Evolutionary conservation across 1,140 invertebrate genomes (phyloP).

Genomic region (Oncopodura yosiiana): DNA sequence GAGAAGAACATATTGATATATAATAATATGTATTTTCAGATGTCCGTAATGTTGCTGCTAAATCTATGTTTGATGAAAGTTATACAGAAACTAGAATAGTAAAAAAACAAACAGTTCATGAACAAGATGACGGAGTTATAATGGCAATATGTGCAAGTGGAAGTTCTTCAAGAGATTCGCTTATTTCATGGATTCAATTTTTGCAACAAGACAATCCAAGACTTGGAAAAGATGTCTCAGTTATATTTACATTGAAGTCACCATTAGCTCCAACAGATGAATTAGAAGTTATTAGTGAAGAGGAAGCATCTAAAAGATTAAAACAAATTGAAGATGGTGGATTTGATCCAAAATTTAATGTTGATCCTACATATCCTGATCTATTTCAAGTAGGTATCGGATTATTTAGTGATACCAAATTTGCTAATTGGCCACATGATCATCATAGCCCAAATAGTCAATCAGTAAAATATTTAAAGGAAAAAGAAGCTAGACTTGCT

Average conservation of each 20-base stretch:
- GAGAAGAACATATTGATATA: too few relatives aligned
- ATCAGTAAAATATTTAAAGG: too few relatives aligned
- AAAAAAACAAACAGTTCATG: constrained; percentile 59
- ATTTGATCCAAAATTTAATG: too few relatives aligned
- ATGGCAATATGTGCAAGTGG: constrained; percentile 78
- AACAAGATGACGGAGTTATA: constrained; percentile 87
- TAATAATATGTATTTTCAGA: background rate
- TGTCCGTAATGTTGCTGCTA: background rate
- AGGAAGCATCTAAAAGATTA: background rate
- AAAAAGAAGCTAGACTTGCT: too few relatives aligned
- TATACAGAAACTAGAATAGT: constrained; percentile 35
- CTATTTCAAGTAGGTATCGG: constrained; percentile 28
- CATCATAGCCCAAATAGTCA: too few relatives aligned
- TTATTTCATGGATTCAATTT: constrained; percentile 83
- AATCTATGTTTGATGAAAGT: constrained; percentile 36
- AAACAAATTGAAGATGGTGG: background rate
- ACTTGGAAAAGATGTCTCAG: constrained; percentile 56
- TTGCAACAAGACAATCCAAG: constrained; percentile 67
- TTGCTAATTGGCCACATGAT: constrained; percentile 34
- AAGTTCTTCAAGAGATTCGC: constrained; percentile 76
- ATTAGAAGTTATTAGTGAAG: constrained; percentile 7
- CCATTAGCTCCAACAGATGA: constrained; percentile 38
- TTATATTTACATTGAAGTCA: constrained; percentile 61
- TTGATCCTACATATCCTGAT: constrained; percentile 18
- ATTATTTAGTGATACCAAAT: constrained; percentile 20